Evolutionary conservation across 1,140 invertebrate genomes (phyloP).

Genomic region (Bathynomus jamesi): DNA sequence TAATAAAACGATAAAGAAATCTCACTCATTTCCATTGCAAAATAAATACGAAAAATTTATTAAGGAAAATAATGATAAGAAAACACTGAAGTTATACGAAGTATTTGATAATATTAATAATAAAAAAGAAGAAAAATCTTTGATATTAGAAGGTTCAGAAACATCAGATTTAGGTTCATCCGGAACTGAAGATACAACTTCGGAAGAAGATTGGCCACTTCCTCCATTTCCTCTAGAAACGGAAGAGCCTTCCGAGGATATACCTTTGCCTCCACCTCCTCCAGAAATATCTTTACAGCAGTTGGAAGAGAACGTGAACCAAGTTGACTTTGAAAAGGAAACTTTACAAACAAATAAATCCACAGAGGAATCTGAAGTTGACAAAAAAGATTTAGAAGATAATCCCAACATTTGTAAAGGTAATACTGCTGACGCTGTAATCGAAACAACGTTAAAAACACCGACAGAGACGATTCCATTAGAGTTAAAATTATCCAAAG

Average conservation of each 20-base stretch:
- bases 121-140: too few relatives aligned
- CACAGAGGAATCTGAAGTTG: neutral
- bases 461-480: too few relatives aligned
- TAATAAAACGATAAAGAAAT: neutral
- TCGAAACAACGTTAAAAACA: too few relatives aligned
- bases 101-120: too few relatives aligned
- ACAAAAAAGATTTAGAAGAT: neutral
- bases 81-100: too few relatives aligned
- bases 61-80: too few relatives aligned
- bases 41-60: too few relatives aligned
- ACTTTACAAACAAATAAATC: neutral
- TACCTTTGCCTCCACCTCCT: neutral
- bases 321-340: neutral
- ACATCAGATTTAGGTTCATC: neutral
- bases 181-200: neutral
- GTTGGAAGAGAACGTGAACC: too few relatives aligned
- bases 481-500: too few relatives aligned
- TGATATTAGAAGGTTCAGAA: neutral
- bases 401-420: too few relatives aligned
- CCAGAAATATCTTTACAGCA: neutral
- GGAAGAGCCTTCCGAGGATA: neutral
- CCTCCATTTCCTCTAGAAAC: neutral
- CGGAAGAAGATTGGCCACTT: neutral
- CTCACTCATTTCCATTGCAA: neutral
- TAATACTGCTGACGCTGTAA: too few relatives aligned